A percentile compares a stretch with the other conserved stretches of the same genome.
These are phyloP conservation scores for Meandrina meandrites DNA, from an alignment of 92 coral and sea anemone genomes.

Conservation along the genomic window DNA sequence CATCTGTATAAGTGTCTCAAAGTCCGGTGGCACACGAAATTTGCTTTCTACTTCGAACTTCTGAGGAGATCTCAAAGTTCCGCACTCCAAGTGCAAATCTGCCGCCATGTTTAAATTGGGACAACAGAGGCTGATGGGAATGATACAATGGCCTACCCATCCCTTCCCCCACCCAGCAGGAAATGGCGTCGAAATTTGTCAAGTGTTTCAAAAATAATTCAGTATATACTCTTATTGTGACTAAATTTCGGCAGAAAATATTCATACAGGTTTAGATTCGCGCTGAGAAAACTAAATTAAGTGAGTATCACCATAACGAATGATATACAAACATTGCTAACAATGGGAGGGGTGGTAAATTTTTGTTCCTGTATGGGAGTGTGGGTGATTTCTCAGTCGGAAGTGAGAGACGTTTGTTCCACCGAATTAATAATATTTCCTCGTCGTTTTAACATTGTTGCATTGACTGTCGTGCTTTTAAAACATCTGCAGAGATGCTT, in stretches of 20 bases:
- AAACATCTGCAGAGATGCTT: slow-evolving; percentile 1
- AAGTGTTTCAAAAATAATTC: neutral
- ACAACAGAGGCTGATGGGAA: slow-evolving; percentile 36
- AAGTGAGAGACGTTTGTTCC: slow-evolving; percentile 11
- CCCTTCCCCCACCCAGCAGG: slow-evolving; percentile 25
- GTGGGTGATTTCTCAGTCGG: slow-evolving; percentile 28
- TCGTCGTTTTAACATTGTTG: slow-evolving; percentile 2
- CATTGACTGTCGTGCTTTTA: neutral
- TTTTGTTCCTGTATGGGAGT: slow-evolving; percentile 22
- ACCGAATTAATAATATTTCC: slow-evolving; percentile 1
- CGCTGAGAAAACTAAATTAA: neutral
- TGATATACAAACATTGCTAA: neutral
- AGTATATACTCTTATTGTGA: no score
- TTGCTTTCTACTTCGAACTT: slow-evolving; percentile 72
- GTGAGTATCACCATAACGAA: no score
- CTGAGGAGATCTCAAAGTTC: slow-evolving; percentile 1
- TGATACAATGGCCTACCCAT: neutral
- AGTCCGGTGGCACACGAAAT: slow-evolving; percentile 55
- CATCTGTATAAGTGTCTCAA: slow-evolving; percentile 29
- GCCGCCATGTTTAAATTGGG: slow-evolving; percentile 59
- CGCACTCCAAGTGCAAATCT: slow-evolving; percentile 13
- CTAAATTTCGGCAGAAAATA: neutral
- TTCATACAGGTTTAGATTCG: neutral
- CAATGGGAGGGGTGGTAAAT: slow-evolving; percentile 25
- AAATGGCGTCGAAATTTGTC: neutral